These are phyloP conservation scores for Presbytis comata DNA, from an alignment of 2,797 vertebrate species.

Conservation along the genomic window DNA sequence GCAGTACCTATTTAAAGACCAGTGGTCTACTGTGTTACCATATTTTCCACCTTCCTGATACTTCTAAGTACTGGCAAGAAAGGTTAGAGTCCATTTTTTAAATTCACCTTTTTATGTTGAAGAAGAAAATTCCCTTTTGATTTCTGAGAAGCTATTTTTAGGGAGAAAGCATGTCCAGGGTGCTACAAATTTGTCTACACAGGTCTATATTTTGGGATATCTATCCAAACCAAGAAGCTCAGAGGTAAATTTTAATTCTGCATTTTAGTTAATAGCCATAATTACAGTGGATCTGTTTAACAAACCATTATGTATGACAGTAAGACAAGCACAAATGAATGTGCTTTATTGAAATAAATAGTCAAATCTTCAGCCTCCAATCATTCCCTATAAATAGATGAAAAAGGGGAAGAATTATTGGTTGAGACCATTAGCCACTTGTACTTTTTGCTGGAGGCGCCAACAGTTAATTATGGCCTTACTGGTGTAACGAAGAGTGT, in stretches of 20 bases:
- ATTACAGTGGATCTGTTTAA: conserved; percentile 57
- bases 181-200: not conserved
- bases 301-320: not conserved
- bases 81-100: conserved; percentile 15
- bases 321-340: conserved; percentile 44
- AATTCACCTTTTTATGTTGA: conserved; percentile 38
- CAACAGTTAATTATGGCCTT: conserved; percentile 73
- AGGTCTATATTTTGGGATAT: conserved; percentile 51
- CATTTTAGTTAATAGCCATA: conserved; percentile 61
- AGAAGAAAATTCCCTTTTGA: conserved; percentile 29
- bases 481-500: conserved; percentile 44
- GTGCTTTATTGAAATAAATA: conserved; percentile 45
- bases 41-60: not conserved
- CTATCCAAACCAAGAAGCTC: conserved; percentile 19
- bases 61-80: not conserved
- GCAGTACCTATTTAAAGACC: not conserved
- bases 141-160: conserved; percentile 62
- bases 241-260: conserved; percentile 59
- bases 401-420: conserved; percentile 53
- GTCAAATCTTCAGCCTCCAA: conserved; percentile 51
- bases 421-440: conserved; percentile 64
- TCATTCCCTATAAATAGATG: conserved; percentile 73
- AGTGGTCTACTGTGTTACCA: not conserved
- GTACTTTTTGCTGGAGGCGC: conserved; percentile 40
- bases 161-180: conserved; percentile 3